phyloP scores from a whole-genome alignment of 2,888 invertebrate species.

The Chaetoderma sp. region DNA sequence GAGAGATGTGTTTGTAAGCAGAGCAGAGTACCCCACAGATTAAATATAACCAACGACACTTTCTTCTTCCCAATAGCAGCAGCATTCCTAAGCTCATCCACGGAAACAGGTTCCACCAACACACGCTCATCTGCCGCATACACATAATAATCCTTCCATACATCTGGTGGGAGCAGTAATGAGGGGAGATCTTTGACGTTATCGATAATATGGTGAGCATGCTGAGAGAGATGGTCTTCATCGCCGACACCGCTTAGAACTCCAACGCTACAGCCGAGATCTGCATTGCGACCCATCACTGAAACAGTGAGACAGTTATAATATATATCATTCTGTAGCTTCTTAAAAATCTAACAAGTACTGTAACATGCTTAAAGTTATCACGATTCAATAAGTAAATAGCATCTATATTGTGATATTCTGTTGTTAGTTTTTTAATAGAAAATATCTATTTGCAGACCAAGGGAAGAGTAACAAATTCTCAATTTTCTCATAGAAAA shows the following conservation, averaged over 20 bases:
- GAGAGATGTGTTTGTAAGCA: constrained; percentile 70
- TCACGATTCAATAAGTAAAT: too few species aligned
- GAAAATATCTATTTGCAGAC: too few species aligned
- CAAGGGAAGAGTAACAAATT: too few species aligned
- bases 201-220: constrained; percentile 59
- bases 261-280: constrained; percentile 68
- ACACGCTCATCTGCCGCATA: constrained; percentile 49
- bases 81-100: constrained; percentile 26
- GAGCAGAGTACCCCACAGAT: constrained; percentile 71
- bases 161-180: constrained; percentile 53
- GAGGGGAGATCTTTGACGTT: constrained; percentile 62
- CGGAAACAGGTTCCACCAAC: constrained; percentile 43
- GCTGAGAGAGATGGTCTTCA: constrained; percentile 49
- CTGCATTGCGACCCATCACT: constrained; percentile 69
- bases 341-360: too few species aligned
- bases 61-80: constrained; percentile 17
- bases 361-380: too few species aligned
- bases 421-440: too few species aligned
- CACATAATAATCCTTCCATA: constrained; percentile 53
- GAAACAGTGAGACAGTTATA: too few species aligned
- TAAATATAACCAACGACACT: constrained; percentile 68
- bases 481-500: too few species aligned
- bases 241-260: constrained; percentile 68
- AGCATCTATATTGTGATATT: too few species aligned
- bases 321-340: too few species aligned